Conservation (phyloP, 2,113 vertebrate genomes). For the Oncorhynchus gorbuscha region DNA sequence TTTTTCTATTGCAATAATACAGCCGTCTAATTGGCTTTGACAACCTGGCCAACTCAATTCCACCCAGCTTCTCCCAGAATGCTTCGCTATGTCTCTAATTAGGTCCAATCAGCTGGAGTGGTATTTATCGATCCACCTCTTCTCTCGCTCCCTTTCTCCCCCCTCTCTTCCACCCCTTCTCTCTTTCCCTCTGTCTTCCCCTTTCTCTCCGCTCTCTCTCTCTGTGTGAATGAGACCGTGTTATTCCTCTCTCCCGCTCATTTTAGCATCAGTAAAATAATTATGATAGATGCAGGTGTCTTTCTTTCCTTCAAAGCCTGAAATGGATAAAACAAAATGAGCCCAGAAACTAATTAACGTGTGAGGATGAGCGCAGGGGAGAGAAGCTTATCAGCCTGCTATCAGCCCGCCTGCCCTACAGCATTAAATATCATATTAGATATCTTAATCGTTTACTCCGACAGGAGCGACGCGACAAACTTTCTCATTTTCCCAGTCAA, state of each 20-base stretch:
- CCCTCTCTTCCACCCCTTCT: slow-evolving; percentile 22
- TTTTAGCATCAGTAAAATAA: slow-evolving; percentile 71
- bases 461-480: slow-evolving; percentile 54
- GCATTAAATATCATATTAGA: slow-evolving; percentile 67
- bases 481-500: slow-evolving; percentile 49
- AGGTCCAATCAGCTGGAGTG: slow-evolving; percentile 73
- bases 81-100: slow-evolving; percentile 72
- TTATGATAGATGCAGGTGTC: slow-evolving; percentile 74
- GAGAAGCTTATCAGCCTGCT: slow-evolving; percentile 50
- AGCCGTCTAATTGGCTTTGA: slow-evolving; percentile 71
- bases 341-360: slow-evolving; percentile 65
- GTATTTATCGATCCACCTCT: slow-evolving; percentile 75
- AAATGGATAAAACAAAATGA: slow-evolving; percentile 59
- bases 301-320: slow-evolving; percentile 62
- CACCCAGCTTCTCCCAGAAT: slow-evolving; percentile 64
- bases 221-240: slow-evolving; percentile 62
- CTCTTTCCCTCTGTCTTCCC: slow-evolving; percentile 15
- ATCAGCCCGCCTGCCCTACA: slow-evolving; percentile 50
- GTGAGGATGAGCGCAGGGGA: slow-evolving; percentile 47
- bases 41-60: slow-evolving; percentile 67
- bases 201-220: slow-evolving; percentile 17
- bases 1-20: slow-evolving; percentile 65
- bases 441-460: slow-evolving; percentile 61
- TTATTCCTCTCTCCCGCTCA: slow-evolving; percentile 50
- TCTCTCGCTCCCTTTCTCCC: slow-evolving; percentile 11